Conservation (phyloP, 2,888 invertebrate species). For the Aphidius colemani region DNA sequence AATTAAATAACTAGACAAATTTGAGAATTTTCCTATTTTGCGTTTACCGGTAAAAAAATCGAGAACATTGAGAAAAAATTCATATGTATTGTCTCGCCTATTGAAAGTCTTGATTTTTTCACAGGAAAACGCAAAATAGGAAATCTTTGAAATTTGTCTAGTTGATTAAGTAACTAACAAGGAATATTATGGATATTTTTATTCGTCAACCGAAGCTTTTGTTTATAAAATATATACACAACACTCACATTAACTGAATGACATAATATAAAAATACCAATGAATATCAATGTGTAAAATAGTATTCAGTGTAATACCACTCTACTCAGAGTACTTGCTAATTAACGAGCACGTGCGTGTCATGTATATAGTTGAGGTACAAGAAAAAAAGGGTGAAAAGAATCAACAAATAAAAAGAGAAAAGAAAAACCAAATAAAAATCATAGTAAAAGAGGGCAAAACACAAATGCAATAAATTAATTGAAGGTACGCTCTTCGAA, state of each 20-base stretch:
- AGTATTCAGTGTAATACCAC: background rate
- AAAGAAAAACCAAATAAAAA: background rate
- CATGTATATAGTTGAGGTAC: slow-evolving; percentile 8
- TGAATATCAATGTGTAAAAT: slow-evolving; percentile 13
- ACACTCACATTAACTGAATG: background rate
- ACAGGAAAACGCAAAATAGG: no score
- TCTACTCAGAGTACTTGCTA: slow-evolving; percentile 14
- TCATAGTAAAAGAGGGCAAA: slow-evolving; percentile 30
- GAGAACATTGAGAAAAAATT: no score
- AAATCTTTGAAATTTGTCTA: no score
- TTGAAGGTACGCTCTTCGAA: slow-evolving; percentile 39
- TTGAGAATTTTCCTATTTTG: no score
- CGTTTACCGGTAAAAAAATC: no score
- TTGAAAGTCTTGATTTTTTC: no score
- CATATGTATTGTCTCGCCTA: no score
- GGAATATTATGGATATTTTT: no score
- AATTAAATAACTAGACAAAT: no score
- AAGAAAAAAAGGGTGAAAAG: slow-evolving; percentile 18
- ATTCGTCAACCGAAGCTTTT: no score
- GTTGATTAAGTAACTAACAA: no score
- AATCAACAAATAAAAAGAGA: slow-evolving; percentile 16
- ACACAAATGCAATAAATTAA: slow-evolving; percentile 46
- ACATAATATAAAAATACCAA: slow-evolving; percentile 19
- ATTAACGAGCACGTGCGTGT: slow-evolving; percentile 17
- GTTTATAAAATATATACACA: slow-evolving; percentile 1